A percentile compares a stretch with the other conserved stretches of the same genome.
phyloP scores from a whole-genome alignment of 2,797 vertebrate species.

The Acanthiza pusilla region DNA sequence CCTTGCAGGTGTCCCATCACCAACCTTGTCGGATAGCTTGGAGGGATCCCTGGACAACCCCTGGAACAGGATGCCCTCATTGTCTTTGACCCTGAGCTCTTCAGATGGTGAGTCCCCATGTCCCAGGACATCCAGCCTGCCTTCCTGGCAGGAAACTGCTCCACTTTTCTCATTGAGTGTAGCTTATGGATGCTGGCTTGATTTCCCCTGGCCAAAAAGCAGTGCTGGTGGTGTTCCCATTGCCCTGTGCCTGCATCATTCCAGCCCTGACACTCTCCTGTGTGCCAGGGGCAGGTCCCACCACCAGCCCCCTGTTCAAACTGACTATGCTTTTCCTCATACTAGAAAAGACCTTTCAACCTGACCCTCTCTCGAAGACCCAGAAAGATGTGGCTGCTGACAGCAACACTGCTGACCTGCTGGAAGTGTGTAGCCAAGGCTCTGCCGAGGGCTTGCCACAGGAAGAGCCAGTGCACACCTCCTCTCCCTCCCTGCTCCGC shows the following conservation, averaged over 20 bases:
- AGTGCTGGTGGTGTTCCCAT: background rate
- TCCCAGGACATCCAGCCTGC: background rate
- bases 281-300: background rate
- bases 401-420: constrained; percentile 1
- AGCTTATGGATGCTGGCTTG: background rate
- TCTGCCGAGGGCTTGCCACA: background rate
- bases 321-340: background rate
- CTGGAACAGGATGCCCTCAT: background rate
- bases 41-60: constrained; percentile 25
- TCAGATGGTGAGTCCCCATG: constrained; percentile 32
- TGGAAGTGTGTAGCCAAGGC: background rate
- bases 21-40: background rate
- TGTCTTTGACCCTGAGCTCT: constrained; percentile 20
- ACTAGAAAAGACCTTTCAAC: background rate
- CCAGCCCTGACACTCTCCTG: background rate
- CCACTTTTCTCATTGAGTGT: background rate
- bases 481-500: background rate
- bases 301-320: background rate
- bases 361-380: background rate
- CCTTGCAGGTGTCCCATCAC: background rate
- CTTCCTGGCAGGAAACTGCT: background rate
- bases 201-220: background rate
- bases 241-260: background rate
- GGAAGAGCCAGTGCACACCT: background rate
- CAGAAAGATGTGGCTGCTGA: background rate